Base-by-base conservation (phyloP, 2,113 vertebrate genomes). In the Anhinga anhinga region DNA sequence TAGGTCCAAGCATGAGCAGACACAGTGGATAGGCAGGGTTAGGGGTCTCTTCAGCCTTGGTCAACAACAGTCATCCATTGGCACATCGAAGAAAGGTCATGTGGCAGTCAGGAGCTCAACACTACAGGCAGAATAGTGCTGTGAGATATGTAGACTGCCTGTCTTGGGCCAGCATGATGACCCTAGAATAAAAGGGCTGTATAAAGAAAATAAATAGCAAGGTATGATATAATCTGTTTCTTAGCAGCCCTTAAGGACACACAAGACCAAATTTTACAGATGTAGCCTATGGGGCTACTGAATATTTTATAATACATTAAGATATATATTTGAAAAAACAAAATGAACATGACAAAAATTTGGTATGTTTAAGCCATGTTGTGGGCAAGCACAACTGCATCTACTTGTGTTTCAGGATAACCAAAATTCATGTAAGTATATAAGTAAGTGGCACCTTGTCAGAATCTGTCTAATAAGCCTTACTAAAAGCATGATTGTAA, bases 281-380 rank as follows among this genome's bases (percentile, higher is more conserved):
- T 2, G 19, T 30, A 77, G 21, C 10, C 7, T 49, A 58, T 66
- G 27, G 8, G 18, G 6, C 11, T 58, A 36, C 5, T 79, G 40
- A 42, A 36, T 76, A 23, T 55, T 91, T 72, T 50, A 32, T 32
- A 76, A 42, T 21, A 47, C 0, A 17, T 67, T 27, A 17, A 30
- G 29, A 52, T 29, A 62, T 11, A 20, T 45, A 55, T 42, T 63
- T 61, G 4, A 56, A 82, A 73, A 30, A 27, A 69, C n/a, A 78
- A 73, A 20, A 27, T 0, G 2, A 62, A 18, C 3, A 36, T 23
- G 12, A 12, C 5, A 53, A 71, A 30, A 38, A 32, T 4, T 3
- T 23, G 0, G 1, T 14, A 8, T 20, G 2, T 7, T 67, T 44
- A 62, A 49, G 9, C 32, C 4, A 26, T 15, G 6, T 47, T 74